Percentiles rank a stretch among this genome's conserved stretches.
Conservation (phyloP, 2,888 invertebrate species). For the Troides helena region DNA sequence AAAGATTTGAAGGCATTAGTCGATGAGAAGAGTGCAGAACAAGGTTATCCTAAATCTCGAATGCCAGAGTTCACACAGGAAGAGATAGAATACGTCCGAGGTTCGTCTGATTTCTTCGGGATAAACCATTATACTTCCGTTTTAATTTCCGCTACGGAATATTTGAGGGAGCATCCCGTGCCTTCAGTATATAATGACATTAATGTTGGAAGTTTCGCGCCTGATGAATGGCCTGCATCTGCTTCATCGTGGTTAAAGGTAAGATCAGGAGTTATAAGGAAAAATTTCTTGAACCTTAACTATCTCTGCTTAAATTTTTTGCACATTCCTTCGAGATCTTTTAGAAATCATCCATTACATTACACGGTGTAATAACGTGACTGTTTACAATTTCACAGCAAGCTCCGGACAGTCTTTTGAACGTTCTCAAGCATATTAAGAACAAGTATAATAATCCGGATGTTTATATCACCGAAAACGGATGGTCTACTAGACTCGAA, state of each 20-base stretch:
- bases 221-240: constrained; percentile 48
- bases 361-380: too few species aligned
- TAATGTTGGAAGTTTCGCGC: constrained; percentile 36
- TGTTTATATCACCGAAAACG: constrained; percentile 82
- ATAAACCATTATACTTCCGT: constrained; percentile 84
- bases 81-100: constrained; percentile 44
- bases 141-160: constrained; percentile 44
- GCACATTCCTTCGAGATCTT: too few species aligned
- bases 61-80: constrained; percentile 36
- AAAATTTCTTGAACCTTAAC: too few species aligned
- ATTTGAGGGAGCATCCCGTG: constrained; percentile 36
- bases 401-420: constrained; percentile 80
- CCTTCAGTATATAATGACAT: constrained; percentile 50
- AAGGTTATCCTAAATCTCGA: constrained; percentile 46
- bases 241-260: constrained; percentile 54
- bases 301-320: too few species aligned
- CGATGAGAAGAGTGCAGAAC: constrained; percentile 51
- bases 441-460: constrained; percentile 72
- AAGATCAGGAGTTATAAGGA: constrained; percentile 21
- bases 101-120: constrained; percentile 68
- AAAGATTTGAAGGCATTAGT: constrained; percentile 64
- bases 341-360: too few species aligned
- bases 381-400: constrained; percentile 45
- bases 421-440: constrained; percentile 72
- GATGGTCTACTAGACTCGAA: constrained; percentile 58